These are phyloP conservation scores for Diglossa cyanea DNA, from an alignment of 2,797 vertebrate species.

Conservation along the genomic window DNA sequence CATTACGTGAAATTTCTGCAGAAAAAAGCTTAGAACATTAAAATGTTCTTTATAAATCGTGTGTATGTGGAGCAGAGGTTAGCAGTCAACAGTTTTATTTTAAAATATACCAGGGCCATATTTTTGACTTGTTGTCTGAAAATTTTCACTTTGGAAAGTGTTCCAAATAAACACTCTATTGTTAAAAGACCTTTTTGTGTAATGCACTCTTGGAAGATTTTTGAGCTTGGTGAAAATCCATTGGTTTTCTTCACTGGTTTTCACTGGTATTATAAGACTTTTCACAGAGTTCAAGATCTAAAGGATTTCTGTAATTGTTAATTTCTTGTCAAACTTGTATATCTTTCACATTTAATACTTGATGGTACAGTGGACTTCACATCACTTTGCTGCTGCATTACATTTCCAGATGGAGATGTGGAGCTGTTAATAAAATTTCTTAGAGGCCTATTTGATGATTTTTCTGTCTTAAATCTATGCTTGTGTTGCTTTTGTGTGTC, in stretches of 20 bases:
- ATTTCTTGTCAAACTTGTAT: neutral
- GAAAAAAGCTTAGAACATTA: neutral
- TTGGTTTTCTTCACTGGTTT: neutral
- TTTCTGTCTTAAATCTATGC: neutral
- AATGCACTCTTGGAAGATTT: neutral
- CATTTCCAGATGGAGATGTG: neutral
- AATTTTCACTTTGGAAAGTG: neutral
- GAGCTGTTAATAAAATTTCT: neutral
- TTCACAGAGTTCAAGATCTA: neutral
- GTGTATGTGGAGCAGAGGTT: rapidly evolving
- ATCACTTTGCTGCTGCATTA: neutral
- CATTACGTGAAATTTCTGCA: neutral
- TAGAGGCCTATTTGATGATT: neutral
- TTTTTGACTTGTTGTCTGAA: neutral
- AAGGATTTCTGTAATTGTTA: neutral
- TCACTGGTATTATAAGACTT: neutral
- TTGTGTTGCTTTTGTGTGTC: neutral
- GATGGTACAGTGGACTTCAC: neutral
- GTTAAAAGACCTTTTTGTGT: neutral
- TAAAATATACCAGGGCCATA: neutral
- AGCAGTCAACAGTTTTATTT: neutral
- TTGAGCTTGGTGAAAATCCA: neutral
- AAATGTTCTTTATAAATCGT: neutral
- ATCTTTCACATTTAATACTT: neutral
- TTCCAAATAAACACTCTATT: neutral